phyloP scores from a whole-genome alignment of 2,888 invertebrate species.

The Sympetrum striolatum region DNA sequence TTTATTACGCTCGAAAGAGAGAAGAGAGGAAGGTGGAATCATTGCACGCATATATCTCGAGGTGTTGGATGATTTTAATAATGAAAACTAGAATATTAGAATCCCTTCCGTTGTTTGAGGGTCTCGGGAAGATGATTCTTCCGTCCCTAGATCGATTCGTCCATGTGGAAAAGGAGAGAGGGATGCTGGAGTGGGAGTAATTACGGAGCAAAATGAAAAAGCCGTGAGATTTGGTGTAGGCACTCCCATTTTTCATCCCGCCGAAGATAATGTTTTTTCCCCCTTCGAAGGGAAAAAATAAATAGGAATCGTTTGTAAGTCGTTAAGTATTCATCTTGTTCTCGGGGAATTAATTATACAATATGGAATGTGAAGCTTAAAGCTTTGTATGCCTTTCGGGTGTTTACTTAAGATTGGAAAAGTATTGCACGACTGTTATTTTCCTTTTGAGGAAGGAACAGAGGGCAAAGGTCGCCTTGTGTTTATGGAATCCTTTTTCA shows the following conservation, averaged over 20 bases:
- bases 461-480: neutral
- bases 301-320: neutral
- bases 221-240: neutral
- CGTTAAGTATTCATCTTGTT: neutral
- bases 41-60: constrained; percentile 2
- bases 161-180: neutral
- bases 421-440: neutral
- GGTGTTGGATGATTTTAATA: constrained; percentile 36
- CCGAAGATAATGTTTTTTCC: neutral
- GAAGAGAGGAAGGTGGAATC: constrained; percentile 2
- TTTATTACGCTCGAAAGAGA: neutral
- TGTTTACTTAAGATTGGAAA: neutral
- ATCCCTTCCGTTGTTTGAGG: constrained; percentile 34
- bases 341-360: neutral
- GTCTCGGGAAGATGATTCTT: constrained; percentile 14
- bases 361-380: neutral
- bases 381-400: neutral
- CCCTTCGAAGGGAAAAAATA: neutral
- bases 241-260: neutral
- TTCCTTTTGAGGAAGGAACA: neutral
- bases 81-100: constrained; percentile 35
- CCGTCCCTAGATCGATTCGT: constrained; percentile 2
- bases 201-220: neutral
- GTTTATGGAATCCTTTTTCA: neutral
- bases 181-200: neutral